These are phyloP conservation scores for Bombus pyrosoma DNA, from an alignment of 1,140 invertebrate genomes.

Conservation along the genomic window DNA sequence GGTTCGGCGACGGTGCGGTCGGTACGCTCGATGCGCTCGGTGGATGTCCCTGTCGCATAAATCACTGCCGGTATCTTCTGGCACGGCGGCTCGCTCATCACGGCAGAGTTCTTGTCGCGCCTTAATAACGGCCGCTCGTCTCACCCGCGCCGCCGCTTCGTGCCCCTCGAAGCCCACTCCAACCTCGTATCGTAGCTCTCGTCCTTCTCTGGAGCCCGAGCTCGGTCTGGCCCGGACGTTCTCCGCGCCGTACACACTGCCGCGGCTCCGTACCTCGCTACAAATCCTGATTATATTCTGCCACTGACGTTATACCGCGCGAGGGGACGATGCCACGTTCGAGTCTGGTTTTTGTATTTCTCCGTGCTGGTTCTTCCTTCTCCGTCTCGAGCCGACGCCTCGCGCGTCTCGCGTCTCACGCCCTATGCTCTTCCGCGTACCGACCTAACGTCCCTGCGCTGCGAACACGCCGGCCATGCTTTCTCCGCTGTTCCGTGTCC, in stretches of 20 bases:
- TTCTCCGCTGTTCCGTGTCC: not conserved
- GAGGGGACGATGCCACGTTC: slow-evolving; percentile 77
- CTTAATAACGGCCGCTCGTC: slow-evolving; percentile 81
- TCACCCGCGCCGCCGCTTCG: slow-evolving; percentile 69
- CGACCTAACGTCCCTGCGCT: slow-evolving; percentile 43
- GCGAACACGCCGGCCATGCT: not conserved
- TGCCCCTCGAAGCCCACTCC: slow-evolving; percentile 50
- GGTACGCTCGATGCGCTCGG: slow-evolving; percentile 56
- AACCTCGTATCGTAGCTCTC: slow-evolving; percentile 51
- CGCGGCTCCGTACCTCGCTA: slow-evolving; percentile 72
- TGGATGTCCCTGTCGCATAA: slow-evolving; percentile 80
- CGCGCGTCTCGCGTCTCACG: not conserved
- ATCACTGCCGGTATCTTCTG: slow-evolving; percentile 80
- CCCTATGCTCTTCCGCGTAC: slow-evolving; percentile 55
- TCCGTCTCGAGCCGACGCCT: not conserved
- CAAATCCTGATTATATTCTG: slow-evolving; percentile 84
- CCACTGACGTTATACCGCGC: slow-evolving; percentile 80
- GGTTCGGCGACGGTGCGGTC: slow-evolving; percentile 42
- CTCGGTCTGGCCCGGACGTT: slow-evolving; percentile 45
- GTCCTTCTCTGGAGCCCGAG: slow-evolving; percentile 34
- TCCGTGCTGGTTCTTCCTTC: slow-evolving; percentile 47
- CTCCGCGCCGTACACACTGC: slow-evolving; percentile 5
- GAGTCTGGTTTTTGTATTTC: slow-evolving; percentile 82
- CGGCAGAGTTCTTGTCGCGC: slow-evolving; percentile 81
- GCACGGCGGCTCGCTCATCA: slow-evolving; percentile 80